phyloP scores from a whole-genome alignment of 2,113 vertebrate genomes.

The Pteruthius melanotis region DNA sequence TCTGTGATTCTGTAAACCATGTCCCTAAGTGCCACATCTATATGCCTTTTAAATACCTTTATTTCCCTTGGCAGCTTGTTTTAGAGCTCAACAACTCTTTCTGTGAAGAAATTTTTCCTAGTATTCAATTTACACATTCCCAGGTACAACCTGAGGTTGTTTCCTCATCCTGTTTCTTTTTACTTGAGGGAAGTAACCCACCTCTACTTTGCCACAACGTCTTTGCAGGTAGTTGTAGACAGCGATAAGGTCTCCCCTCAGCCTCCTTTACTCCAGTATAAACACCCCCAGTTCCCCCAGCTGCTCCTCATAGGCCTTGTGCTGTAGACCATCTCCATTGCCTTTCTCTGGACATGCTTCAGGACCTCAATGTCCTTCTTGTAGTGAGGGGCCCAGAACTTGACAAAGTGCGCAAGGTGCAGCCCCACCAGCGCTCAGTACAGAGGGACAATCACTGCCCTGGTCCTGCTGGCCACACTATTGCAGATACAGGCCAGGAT shows the following conservation, averaged over 20 bases:
- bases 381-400: not conserved
- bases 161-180: not conserved
- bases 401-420: not conserved
- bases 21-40: not conserved
- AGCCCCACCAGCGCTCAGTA: not conserved
- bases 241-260: not conserved
- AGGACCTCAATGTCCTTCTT: not conserved
- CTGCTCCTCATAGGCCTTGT: not conserved
- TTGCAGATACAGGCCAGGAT: not conserved
- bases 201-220: accelerated
- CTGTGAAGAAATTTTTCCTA: not conserved
- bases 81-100: not conserved
- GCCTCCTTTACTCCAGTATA: not conserved
- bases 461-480: not conserved
- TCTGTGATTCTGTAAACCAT: not conserved
- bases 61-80: not conserved
- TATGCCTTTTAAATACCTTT: not conserved
- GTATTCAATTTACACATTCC: not conserved
- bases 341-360: not conserved
- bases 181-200: not conserved
- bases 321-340: not conserved
- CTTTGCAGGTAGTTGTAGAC: not conserved
- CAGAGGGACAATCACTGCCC: not conserved
- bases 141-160: not conserved
- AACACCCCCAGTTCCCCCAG: not conserved